phyloP scores from a whole-genome alignment of 1,140 invertebrate species.

The Dinoponera quadriceps region DNA sequence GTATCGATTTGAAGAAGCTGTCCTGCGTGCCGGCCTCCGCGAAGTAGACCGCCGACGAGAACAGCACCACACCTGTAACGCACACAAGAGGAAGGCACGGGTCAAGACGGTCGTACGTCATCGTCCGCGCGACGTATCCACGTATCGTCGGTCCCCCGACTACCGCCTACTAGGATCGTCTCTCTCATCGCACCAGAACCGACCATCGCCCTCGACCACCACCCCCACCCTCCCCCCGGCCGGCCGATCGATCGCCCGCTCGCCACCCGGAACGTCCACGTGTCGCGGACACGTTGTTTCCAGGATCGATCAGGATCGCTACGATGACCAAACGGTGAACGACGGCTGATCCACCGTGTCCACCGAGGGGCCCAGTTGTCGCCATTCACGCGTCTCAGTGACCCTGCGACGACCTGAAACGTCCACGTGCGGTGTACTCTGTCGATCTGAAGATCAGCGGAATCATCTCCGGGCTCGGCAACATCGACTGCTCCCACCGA shows the following conservation, averaged over 20 bases:
- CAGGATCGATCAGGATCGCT: constrained; percentile 13
- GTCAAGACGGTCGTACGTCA: constrained; percentile 68
- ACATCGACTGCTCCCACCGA: background rate
- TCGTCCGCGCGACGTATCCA: constrained; percentile 57
- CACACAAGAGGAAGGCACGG: constrained; percentile 76
- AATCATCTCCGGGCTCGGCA: background rate
- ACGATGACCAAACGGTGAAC: background rate
- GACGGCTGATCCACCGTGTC: too few relatives aligned
- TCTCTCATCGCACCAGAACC: constrained; percentile 4
- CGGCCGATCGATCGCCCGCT: constrained; percentile 40
- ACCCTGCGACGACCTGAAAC: background rate
- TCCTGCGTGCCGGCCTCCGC: constrained; percentile 98
- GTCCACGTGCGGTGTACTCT: background rate
- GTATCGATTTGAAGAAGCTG: constrained; percentile 99
- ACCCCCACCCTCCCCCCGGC: too few relatives aligned
- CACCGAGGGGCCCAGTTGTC: too few relatives aligned
- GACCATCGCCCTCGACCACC: constrained; percentile 1
- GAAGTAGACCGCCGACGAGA: constrained; percentile 99
- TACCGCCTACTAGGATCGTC: constrained; percentile 30
- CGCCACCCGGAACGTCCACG: constrained; percentile 2
- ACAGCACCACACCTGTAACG: constrained; percentile 98
- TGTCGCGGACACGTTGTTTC: background rate
- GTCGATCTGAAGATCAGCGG: too few relatives aligned
- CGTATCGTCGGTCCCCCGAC: constrained; percentile 16
- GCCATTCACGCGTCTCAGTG: background rate